These are phyloP conservation scores for Thymelicus sylvestris DNA, from an alignment of 2,888 invertebrate species.

Conservation along the genomic window DNA sequence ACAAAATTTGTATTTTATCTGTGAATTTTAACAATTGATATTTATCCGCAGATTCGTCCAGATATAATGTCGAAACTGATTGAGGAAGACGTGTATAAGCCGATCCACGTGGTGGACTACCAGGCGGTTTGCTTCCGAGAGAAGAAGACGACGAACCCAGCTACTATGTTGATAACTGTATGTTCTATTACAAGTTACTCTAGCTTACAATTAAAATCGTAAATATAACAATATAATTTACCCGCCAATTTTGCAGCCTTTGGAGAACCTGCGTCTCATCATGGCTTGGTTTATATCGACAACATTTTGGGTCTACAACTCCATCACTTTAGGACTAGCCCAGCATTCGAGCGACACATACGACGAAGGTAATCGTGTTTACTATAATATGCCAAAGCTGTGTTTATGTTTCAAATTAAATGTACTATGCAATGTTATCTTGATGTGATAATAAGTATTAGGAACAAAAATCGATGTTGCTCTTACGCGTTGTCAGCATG, in stretches of 20 bases:
- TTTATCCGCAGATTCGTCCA: conserved; percentile 80
- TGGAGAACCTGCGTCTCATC: conserved; percentile 83
- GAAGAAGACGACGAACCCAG: conserved; percentile 86
- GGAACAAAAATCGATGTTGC: conserved; percentile 19
- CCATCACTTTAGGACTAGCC: conserved; percentile 76
- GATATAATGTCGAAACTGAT: conserved; percentile 91
- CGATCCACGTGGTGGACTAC: conserved; percentile 92
- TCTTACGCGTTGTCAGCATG: conserved; percentile 71
- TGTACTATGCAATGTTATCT: neutral
- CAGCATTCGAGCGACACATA: conserved; percentile 77
- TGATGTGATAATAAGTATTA: conserved; percentile 2
- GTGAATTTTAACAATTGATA: neutral
- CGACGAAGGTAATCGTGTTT: conserved; percentile 68
- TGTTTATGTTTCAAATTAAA: neutral
- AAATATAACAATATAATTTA: neutral
- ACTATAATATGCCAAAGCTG: neutral
- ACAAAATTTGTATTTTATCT: no score
- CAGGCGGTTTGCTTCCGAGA: conserved; percentile 94
- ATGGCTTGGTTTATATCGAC: conserved; percentile 85
- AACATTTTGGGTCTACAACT: conserved; percentile 84
- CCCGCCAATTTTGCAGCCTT: conserved; percentile 74
- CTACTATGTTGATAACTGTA: conserved; percentile 86
- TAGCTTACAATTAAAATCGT: no score
- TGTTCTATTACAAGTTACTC: conserved; percentile 40
- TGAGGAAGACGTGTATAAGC: conserved; percentile 89